Percentiles rank a stretch among this genome's conserved stretches.
Evolutionary conservation across 92 coral and sea anemone species (phyloP).

Genomic region (Desmophyllum pertusum): DNA sequence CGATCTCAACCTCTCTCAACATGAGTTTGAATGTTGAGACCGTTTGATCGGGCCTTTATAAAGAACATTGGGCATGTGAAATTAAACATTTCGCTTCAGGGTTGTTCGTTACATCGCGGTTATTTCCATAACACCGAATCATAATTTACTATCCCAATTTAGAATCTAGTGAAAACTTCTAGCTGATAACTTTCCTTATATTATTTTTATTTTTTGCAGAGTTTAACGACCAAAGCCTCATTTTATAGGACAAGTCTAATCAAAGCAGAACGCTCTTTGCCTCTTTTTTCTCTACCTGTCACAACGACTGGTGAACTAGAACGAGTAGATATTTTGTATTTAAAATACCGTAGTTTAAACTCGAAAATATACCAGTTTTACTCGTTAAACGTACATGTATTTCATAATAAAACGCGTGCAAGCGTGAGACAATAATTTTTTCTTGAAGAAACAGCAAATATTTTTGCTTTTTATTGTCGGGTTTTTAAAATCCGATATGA

Average conservation of each 20-base stretch:
- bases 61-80: not conserved
- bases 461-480: not conserved
- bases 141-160: not conserved
- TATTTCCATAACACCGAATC: not conserved
- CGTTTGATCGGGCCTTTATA: too few species aligned
- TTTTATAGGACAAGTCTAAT: not conserved
- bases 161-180: not conserved
- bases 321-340: slow-evolving; percentile 10
- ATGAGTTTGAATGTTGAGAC: too few species aligned
- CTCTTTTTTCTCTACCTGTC: not conserved
- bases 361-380: slow-evolving; percentile 1
- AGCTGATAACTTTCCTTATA: not conserved
- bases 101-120: not conserved
- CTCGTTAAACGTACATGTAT: slow-evolving; percentile 2
- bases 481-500: slow-evolving; percentile 18
- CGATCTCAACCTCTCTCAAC: too few species aligned
- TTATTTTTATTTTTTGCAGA: slow-evolving; percentile 23
- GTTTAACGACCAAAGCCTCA: not conserved
- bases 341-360: not conserved
- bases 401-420: not conserved
- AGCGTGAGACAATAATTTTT: not conserved
- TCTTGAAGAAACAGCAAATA: not conserved
- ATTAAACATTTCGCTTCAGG: not conserved
- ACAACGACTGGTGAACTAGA: not conserved
- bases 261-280: not conserved